phyloP scores from a whole-genome alignment of 2,888 invertebrate genomes.

The Acrobeloides nanus region DNA sequence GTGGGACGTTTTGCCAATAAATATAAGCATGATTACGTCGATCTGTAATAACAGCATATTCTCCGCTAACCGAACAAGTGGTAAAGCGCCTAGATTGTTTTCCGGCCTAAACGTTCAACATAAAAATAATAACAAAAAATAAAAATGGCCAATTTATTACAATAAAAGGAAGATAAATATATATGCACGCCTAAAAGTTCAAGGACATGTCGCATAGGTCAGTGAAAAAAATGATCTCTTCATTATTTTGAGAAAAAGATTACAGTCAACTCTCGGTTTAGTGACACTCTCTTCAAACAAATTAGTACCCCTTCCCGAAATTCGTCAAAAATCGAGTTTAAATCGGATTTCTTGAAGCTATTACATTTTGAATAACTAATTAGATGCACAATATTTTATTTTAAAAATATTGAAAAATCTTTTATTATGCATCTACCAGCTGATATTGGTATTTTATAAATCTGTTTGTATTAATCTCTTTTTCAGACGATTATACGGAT shows the following conservation, averaged over 20 bases:
- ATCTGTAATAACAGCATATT: constrained; percentile 5
- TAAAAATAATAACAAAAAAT: too few species aligned
- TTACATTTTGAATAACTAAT: constrained; percentile 85
- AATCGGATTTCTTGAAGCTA: constrained; percentile 74
- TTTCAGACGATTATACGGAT: constrained; percentile 82
- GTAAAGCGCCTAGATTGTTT: not conserved
- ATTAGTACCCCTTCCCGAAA: too few species aligned
- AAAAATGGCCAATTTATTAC: too few species aligned
- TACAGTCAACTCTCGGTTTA: constrained; percentile 70
- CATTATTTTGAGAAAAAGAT: not conserved
- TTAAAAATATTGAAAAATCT: constrained; percentile 63
- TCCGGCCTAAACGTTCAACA: constrained; percentile 8
- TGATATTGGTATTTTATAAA: constrained; percentile 61
- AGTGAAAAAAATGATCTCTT: too few species aligned
- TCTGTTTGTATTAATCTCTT: not conserved
- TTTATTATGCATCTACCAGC: constrained; percentile 87
- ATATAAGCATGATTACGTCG: too few species aligned
- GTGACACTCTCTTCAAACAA: too few species aligned
- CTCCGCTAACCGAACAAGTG: constrained; percentile 12
- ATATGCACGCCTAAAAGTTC: too few species aligned
- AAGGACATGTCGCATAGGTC: too few species aligned
- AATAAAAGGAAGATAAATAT: too few species aligned
- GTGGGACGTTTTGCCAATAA: too few species aligned
- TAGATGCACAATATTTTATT: constrained; percentile 70
- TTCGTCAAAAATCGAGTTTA: too few species aligned